Evolutionary conservation across 2,888 invertebrate species (phyloP).

Genomic region (Stenurella melanura): DNA sequence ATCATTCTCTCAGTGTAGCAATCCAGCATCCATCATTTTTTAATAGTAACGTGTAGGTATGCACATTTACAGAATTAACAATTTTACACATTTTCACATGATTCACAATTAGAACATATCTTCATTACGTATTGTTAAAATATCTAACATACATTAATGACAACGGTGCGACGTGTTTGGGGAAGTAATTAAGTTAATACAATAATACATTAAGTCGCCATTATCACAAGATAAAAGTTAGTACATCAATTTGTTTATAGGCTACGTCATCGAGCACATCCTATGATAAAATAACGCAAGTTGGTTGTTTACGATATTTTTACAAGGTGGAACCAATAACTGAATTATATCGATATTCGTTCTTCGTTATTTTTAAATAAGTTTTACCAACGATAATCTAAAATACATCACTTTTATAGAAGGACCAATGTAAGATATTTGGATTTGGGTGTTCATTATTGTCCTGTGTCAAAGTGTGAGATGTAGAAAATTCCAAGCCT

Average conservation of each 20-base stretch:
- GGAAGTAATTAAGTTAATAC: slow-evolving; percentile 7
- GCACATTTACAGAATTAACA: background rate
- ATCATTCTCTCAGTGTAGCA: too few species aligned
- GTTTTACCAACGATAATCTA: too few species aligned
- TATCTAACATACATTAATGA: background rate
- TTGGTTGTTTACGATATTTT: background rate
- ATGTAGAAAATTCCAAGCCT: too few species aligned
- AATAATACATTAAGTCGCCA: slow-evolving; percentile 12
- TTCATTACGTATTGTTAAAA: background rate
- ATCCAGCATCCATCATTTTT: too few species aligned
- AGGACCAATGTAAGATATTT: too few species aligned
- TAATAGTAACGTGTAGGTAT: too few species aligned
- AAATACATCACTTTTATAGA: too few species aligned
- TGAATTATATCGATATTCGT: background rate
- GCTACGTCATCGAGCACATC: background rate
- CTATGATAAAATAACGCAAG: background rate
- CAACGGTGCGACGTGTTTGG: background rate
- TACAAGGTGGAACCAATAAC: background rate
- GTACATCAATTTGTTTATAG: slow-evolving; percentile 3
- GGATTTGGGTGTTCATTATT: too few species aligned
- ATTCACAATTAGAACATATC: background rate
- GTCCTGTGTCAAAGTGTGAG: too few species aligned
- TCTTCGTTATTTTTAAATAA: too few species aligned
- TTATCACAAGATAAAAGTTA: slow-evolving; percentile 9
- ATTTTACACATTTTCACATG: background rate